Percentiles rank a stretch among this genome's conserved stretches.
These are phyloP conservation scores for Sander vitreus DNA, from an alignment of 2,113 vertebrate species.

Conservation along the genomic window DNA sequence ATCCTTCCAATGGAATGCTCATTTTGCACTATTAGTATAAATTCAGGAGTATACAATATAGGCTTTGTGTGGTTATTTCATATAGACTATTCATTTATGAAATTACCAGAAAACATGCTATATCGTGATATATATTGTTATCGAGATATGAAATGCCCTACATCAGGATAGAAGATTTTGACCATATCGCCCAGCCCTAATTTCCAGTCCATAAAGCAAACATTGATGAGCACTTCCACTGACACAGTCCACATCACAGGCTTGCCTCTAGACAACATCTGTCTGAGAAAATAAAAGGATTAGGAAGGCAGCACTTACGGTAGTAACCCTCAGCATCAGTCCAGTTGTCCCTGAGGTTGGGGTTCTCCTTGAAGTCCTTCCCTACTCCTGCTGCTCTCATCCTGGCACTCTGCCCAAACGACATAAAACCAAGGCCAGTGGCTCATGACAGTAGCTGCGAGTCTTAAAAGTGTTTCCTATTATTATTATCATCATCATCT, in stretches of 20 bases:
- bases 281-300: neutral
- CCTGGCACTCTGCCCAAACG: slow-evolving; percentile 89
- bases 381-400: slow-evolving; percentile 96
- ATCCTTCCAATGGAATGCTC: too few relatives aligned
- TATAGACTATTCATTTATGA: too few relatives aligned
- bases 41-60: too few relatives aligned
- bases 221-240: neutral
- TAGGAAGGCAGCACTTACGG: slow-evolving; percentile 85
- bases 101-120: too few relatives aligned
- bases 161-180: too few relatives aligned
- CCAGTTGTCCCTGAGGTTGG: slow-evolving; percentile 99
- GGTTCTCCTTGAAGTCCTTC: slow-evolving; percentile 99
- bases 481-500: too few relatives aligned
- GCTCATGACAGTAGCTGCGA: neutral
- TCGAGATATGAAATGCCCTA: too few relatives aligned
- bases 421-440: slow-evolving; percentile 14
- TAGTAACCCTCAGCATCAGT: slow-evolving; percentile 99
- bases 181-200: too few relatives aligned
- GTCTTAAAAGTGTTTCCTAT: neutral
- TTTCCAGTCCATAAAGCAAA: too few relatives aligned
- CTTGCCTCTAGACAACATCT: neutral
- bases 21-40: too few relatives aligned
- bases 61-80: too few relatives aligned
- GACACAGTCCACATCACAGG: neutral
- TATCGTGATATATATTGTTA: too few relatives aligned